Evolutionary conservation across 1,140 invertebrate genomes (phyloP).

Genomic region (Aphelenchoides fujianensis): DNA sequence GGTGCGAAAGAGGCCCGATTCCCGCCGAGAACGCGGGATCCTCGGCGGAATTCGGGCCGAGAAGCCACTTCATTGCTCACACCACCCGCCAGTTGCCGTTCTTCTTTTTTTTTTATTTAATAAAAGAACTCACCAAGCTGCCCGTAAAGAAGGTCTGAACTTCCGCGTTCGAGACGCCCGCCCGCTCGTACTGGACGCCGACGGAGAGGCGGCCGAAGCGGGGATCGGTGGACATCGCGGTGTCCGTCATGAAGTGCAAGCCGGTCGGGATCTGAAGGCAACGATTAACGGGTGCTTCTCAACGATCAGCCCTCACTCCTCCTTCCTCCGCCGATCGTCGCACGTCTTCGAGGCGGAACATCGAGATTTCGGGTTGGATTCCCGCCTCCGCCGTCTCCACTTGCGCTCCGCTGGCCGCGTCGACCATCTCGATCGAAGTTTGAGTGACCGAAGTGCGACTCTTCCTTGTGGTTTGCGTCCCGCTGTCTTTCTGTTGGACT

Average conservation of each 20-base stretch:
- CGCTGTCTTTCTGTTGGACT: not conserved
- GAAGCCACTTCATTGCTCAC: conserved; percentile 1
- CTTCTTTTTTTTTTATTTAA: too few relatives aligned
- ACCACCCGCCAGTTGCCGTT: not conserved
- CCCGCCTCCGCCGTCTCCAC: not conserved
- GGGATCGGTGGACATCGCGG: not conserved
- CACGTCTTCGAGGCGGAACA: conserved; percentile 5
- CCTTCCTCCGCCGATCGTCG: too few relatives aligned
- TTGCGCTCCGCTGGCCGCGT: not conserved
- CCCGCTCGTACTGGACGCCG: not conserved
- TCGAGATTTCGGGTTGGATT: conserved; percentile 8
- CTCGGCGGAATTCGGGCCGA: too few relatives aligned
- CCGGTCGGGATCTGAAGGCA: not conserved
- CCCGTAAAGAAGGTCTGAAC: not conserved
- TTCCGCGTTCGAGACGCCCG: not conserved
- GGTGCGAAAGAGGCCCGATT: not conserved
- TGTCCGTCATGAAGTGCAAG: not conserved
- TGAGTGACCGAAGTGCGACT: conserved; percentile 1
- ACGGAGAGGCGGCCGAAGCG: not conserved
- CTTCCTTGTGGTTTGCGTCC: not conserved
- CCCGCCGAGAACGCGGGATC: too few relatives aligned
- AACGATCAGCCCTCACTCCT: too few relatives aligned
- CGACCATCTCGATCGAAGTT: not conserved
- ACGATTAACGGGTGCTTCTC: too few relatives aligned
- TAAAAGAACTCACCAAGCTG: conserved; percentile 17